Conservation (phyloP, 2,797 vertebrate genomes). For the Argentina silus region DNA sequence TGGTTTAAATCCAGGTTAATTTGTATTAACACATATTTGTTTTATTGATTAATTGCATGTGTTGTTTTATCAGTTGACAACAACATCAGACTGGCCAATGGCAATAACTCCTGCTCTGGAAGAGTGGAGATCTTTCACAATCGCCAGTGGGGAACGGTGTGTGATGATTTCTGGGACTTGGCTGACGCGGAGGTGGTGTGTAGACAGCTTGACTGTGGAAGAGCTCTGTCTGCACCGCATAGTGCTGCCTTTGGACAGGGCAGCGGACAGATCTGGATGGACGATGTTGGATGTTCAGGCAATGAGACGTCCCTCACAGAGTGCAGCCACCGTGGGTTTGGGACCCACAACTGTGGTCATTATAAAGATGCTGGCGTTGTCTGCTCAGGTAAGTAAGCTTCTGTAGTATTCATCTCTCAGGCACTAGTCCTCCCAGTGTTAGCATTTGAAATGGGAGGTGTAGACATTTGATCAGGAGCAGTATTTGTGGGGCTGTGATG, state of each 20-base stretch:
- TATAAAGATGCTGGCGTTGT: too few relatives aligned
- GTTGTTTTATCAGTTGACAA: neutral
- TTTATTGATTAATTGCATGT: neutral
- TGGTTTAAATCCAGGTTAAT: too few relatives aligned
- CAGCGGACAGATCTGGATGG: constrained; percentile 16
- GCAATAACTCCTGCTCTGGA: constrained; percentile 64
- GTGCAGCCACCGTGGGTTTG: neutral
- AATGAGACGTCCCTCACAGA: neutral
- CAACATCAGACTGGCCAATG: constrained; percentile 28
- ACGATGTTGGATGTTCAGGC: constrained; percentile 12
- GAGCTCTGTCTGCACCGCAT: constrained; percentile 47
- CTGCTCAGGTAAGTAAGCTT: too few relatives aligned
- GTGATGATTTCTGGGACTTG: constrained; percentile 72
- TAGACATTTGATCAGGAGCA: too few relatives aligned
- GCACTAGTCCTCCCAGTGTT: too few relatives aligned
- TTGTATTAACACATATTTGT: too few relatives aligned
- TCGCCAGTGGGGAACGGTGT: constrained; percentile 71
- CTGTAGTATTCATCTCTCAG: too few relatives aligned
- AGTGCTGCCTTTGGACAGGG: constrained; percentile 40
- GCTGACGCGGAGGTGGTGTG: constrained; percentile 65
- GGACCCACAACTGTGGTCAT: too few relatives aligned
- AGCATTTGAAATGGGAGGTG: too few relatives aligned
- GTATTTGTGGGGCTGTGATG: too few relatives aligned
- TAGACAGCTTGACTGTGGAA: constrained; percentile 68
- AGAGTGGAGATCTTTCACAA: constrained; percentile 68